These are phyloP conservation scores for Keiferia lycopersicella DNA, from an alignment of 2,888 invertebrate genomes.

Conservation along the genomic window DNA sequence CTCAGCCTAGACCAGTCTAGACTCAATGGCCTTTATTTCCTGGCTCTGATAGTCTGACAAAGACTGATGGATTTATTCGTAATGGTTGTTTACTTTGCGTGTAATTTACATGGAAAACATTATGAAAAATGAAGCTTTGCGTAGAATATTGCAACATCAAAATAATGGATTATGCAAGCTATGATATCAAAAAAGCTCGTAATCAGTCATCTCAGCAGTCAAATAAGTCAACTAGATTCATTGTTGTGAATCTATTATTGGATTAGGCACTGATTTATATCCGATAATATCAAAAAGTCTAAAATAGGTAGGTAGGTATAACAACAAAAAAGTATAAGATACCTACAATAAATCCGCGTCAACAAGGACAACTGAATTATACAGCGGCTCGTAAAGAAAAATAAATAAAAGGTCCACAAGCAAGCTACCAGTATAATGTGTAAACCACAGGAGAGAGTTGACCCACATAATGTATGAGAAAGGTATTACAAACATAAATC, in stretches of 20 bases:
- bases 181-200: no score
- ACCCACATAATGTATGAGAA: constrained; percentile 28
- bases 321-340: no score
- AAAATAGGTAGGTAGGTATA: no score
- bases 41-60: constrained; percentile 1
- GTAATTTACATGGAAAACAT: background rate
- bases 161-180: no score
- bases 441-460: constrained; percentile 18
- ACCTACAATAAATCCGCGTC: background rate
- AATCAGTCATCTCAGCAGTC: no score
- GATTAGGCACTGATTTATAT: no score
- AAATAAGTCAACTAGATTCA: no score
- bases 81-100: constrained; percentile 5
- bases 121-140: background rate
- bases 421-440: constrained; percentile 3
- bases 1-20: constrained; percentile 8
- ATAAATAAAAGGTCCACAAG: constrained; percentile 12
- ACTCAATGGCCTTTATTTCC: constrained; percentile 2
- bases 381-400: constrained; percentile 9
- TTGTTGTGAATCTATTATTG: no score
- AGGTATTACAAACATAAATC: constrained; percentile 24
- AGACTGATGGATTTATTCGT: background rate
- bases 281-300: no score
- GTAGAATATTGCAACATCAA: background rate
- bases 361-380: background rate